Conservation (phyloP, 2,113 vertebrate genomes). For the Garra rufa region DNA sequence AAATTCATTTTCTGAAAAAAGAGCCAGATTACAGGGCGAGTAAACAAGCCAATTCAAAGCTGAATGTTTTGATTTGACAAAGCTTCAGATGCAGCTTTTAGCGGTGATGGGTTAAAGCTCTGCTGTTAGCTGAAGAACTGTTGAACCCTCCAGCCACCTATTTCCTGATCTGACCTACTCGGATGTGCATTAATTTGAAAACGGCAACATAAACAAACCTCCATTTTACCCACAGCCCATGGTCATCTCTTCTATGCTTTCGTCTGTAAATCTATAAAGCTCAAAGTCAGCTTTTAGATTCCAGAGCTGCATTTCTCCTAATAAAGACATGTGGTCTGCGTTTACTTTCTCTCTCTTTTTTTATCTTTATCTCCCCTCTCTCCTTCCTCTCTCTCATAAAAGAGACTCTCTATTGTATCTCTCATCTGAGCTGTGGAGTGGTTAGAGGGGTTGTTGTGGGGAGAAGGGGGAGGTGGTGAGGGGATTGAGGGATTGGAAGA, state of each 20-base stretch:
- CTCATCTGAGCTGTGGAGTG: conserved; percentile 54
- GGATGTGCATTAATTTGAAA: conserved; percentile 47
- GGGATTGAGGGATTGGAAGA: conserved; percentile 26
- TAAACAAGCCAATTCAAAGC: conserved; percentile 17
- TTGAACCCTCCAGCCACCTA: conserved; percentile 46
- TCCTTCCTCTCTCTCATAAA: conserved; percentile 70
- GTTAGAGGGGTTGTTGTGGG: conserved; percentile 37
- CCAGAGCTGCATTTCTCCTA: conserved; percentile 55
- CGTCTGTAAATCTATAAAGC: conserved; percentile 48
- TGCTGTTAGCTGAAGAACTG: conserved; percentile 12
- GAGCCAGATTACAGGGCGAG: not conserved
- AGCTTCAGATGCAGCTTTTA: not conserved
- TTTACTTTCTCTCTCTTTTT: conserved; percentile 67
- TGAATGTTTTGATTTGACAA: conserved; percentile 13
- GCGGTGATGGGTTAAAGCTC: conserved; percentile 19
- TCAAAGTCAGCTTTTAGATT: conserved; percentile 66
- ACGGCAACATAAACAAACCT: conserved; percentile 56
- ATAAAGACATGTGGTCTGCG: conserved; percentile 73
- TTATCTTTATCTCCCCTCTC: conserved; percentile 66
- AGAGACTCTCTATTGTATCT: conserved; percentile 56
- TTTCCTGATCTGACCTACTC: conserved; percentile 51
- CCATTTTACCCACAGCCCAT: conserved; percentile 47
- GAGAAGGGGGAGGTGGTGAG: not conserved
- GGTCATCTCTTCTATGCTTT: conserved; percentile 33
- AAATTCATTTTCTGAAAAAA: not conserved